Evolutionary conservation across 1,140 invertebrate species (phyloP).

Genomic region (Anastrepha ludens): DNA sequence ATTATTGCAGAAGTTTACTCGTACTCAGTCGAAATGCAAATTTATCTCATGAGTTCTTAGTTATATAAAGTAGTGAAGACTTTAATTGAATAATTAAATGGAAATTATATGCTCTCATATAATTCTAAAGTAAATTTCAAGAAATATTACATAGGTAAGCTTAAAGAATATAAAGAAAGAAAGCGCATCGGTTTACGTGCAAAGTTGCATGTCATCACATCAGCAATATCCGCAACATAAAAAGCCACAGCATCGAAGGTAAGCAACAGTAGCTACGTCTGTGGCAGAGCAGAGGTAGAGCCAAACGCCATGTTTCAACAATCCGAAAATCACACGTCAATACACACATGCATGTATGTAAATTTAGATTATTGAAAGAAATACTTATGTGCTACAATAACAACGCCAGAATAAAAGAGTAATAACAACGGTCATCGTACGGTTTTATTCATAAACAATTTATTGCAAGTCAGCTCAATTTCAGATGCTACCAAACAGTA

Average conservation of each 20-base stretch:
- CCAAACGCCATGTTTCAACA: not conserved
- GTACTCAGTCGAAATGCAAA: no score
- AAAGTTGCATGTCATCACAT: slow-evolving; percentile 29
- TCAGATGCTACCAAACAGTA: slow-evolving; percentile 42
- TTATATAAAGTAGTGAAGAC: no score
- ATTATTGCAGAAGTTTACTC: no score
- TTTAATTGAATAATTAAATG: no score
- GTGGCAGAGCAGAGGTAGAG: not conserved
- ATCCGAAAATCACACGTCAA: not conserved
- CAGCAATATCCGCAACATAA: not conserved
- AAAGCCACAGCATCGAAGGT: not conserved
- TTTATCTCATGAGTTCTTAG: no score
- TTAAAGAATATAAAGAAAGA: not conserved
- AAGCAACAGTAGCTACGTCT: not conserved
- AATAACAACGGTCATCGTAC: slow-evolving; percentile 22
- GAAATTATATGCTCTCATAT: no score
- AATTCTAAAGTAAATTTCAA: no score
- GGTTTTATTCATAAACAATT: slow-evolving; percentile 8
- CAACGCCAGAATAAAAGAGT: not conserved
- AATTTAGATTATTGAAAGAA: not conserved
- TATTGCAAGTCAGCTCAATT: slow-evolving; percentile 69
- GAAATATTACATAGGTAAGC: no score
- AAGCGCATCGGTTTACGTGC: not conserved
- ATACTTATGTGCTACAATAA: not conserved
- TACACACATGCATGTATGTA: not conserved